Evolutionary conservation across 2,888 invertebrate species (phyloP), one percentile per base, ranked within the genome.

Genomic region (Machimus rusticus): DNA sequence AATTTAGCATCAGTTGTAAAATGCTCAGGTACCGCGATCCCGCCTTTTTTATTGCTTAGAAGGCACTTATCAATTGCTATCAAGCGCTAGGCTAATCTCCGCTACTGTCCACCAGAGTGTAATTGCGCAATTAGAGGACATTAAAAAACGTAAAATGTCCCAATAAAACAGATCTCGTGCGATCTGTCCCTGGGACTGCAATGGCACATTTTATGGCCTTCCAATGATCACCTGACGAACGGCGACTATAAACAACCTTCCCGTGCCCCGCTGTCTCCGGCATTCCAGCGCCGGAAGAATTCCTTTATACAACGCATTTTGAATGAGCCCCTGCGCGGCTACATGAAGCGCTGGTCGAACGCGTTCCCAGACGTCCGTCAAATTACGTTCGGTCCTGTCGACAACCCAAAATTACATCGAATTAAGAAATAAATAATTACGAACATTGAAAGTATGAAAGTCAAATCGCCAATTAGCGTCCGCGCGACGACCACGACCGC

Each of bases 381-480:
- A 23, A 79, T 51, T 79, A 79, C 28, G 78, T 28, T 78, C 78
- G 23, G 23, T 23, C 23, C n/a, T 12, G 16, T 1, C 19, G 51
- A 46, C 46, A 51, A 78, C 78, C 78, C 23, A 43, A 78, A 78
- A 78, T 78, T 43, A 78, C 23, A 23, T 28, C 39, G n/a, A 79
- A 79, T 79, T 79, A 79, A 79, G 79, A 46, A 39, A 16, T 51
- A 79, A 79, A 51, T 79, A 79, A 79, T 79, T 79, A 79, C 79
- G 51, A 51, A 51, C 51, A 79, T 51, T 79, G 39, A 39, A 46
- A 28, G 51, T 51, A 28, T 51, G 23, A 28, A 46, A 46, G 79
- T 79, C 55, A 79, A 79, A 46, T 34, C 23, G 19, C 46, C 51
- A 79, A 46, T 46, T 46, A 79, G 46, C 12, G 46, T 79, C 79